Conservation (phyloP, 2,113 vertebrate genomes). For the Zosterops lateralis region DNA sequence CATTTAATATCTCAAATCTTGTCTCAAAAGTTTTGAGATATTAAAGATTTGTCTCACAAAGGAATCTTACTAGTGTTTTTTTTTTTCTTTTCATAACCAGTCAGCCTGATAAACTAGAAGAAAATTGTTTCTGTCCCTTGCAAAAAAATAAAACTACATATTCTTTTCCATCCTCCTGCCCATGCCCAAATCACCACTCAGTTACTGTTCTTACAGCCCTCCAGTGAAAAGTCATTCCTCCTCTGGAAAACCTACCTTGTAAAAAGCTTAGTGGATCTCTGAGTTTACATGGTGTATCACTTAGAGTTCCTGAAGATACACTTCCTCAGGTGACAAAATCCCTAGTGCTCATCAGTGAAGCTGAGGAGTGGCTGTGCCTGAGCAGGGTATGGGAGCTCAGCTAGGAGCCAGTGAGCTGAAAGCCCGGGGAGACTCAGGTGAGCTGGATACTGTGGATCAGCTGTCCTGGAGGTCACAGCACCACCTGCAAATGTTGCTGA, state of each 20-base stretch:
- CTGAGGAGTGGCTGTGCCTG: background rate
- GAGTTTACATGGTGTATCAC: background rate
- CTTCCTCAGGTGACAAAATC: background rate
- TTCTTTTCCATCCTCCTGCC: background rate
- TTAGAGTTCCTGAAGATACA: background rate
- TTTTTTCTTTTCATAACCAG: background rate
- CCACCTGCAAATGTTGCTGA: accelerated
- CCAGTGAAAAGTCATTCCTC: background rate
- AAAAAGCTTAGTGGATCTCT: background rate
- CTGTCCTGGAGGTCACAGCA: background rate
- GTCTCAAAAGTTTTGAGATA: no score
- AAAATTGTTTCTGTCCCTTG: background rate
- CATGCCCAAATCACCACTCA: background rate
- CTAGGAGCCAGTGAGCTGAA: background rate
- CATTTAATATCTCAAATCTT: background rate
- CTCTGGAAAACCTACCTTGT: background rate
- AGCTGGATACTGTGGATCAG: background rate
- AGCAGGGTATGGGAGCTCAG: background rate
- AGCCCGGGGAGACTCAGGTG: background rate
- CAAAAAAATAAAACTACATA: background rate
- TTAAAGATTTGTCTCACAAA: background rate
- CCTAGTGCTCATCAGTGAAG: accelerated
- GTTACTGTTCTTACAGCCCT: background rate
- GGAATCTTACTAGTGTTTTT: background rate
- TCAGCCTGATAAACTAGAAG: background rate